Evolutionary conservation across 2,797 vertebrate species (phyloP).

Genomic region (Carapus acus): DNA sequence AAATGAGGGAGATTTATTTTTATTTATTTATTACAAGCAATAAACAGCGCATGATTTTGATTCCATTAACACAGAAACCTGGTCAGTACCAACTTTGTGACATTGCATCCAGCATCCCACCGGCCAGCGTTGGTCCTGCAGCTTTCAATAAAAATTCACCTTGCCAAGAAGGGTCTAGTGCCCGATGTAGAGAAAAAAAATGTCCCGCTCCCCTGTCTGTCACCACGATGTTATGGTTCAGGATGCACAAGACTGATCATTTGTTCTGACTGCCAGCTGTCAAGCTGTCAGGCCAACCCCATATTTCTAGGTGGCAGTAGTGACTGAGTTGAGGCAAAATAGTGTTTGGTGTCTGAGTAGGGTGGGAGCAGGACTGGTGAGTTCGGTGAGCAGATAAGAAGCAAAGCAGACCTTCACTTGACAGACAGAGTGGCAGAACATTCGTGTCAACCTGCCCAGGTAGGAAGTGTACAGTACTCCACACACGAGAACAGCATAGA

Average conservation of each 20-base stretch:
- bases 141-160: too few relatives aligned
- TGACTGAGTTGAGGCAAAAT: slow-evolving; percentile 21
- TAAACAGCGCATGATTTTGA: too few relatives aligned
- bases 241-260: slow-evolving; percentile 38
- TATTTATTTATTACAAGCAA: too few relatives aligned
- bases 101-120: slow-evolving; percentile 1
- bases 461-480: not conserved
- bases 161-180: slow-evolving; percentile 7
- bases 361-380: slow-evolving; percentile 1
- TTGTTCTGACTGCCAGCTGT: slow-evolving; percentile 43
- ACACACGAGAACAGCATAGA: slow-evolving; percentile 11
- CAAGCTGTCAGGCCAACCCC: slow-evolving; percentile 50
- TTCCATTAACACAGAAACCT: too few relatives aligned
- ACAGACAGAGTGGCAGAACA: not conserved
- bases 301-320: slow-evolving; percentile 51
- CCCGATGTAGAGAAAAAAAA: slow-evolving; percentile 3
- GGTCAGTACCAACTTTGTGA: too few relatives aligned
- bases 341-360: slow-evolving; percentile 6
- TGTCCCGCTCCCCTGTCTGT: slow-evolving; percentile 38
- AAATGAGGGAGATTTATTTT: too few relatives aligned
- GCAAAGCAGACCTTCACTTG: slow-evolving; percentile 23
- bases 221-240: slow-evolving; percentile 33
- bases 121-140: too few relatives aligned
- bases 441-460: not conserved
- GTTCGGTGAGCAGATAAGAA: slow-evolving; percentile 6